Evolutionary conservation across 2,113 vertebrate species (phyloP), one percentile per base, ranked within the genome.

Genomic region (Carettochelys insculpta): DNA sequence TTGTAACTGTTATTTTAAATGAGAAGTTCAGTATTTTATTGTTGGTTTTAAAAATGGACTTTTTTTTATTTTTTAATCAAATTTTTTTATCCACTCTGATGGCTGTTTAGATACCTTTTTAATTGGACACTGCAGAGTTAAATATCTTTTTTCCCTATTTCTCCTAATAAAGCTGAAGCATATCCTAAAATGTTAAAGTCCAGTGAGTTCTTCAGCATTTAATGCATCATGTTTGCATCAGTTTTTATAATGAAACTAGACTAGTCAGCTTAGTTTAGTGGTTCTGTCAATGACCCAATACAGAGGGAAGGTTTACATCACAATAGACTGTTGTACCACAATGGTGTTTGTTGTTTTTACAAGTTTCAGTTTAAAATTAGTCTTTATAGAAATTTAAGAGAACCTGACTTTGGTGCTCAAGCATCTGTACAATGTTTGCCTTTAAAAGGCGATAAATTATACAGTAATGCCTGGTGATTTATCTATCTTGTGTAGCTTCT

Each of bases 341-440:
- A 19, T 68, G 61, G 17, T 11, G 9, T 38, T 65, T 17, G 29
- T n/a, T n/a, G 34, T 7, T 65, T n/a, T n/a, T 56, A 25, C 3
- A 54, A 53, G 27, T 56, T 80, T 41, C 52, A 38, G 13, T 80
- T 54, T 86, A 81, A 81, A 47, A 81, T 77, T 47, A 92, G 84
- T 3, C 1, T 61, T 45, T 89, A 75, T 27, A 58, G 58, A 90
- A 85, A 90, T 87, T 5, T 41, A 80, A 93, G 20, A 38, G 48
- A 87, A 87, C 82, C 38, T 90, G 19, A 54, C 89, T 94, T 93
- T 95, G 89, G 22, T 89, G 47, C 61, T 91, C 34, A 31, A 77
- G 45, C 73, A 92, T 76, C 82, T 78, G 85, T 80, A 84, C 76
- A 3, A 0, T 41, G 3, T 93, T 93, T 82, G 47, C 48, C 48